Conservation (phyloP, 2,797 vertebrate species). For the Microhierax caerulescens region DNA sequence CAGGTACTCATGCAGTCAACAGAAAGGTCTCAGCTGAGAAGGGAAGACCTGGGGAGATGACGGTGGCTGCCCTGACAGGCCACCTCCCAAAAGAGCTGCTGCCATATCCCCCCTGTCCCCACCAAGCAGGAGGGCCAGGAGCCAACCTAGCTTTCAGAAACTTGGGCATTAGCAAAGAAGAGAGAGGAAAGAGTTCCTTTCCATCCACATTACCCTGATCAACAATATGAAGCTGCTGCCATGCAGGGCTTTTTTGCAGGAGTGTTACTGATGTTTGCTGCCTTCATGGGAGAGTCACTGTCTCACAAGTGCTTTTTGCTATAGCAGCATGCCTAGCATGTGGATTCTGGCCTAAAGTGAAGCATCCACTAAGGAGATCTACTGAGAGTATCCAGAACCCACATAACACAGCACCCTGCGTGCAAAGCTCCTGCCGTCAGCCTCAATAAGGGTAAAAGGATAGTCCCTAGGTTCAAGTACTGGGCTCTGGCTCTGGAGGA, state of each 20-base stretch:
- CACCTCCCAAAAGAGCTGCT: background rate
- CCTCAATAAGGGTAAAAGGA: background rate
- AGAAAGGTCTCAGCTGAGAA: background rate
- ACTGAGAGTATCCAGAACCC: background rate
- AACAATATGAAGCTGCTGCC: background rate
- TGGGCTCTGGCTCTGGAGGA: background rate
- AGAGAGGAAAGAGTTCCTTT: background rate
- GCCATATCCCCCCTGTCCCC: background rate
- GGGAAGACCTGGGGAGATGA: background rate
- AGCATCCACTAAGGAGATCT: background rate
- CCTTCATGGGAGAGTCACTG: background rate
- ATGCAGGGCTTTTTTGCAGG: background rate
- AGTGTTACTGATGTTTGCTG: background rate
- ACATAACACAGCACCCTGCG: background rate
- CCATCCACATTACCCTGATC: background rate
- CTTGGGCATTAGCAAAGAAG: background rate
- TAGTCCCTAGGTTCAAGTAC: background rate
- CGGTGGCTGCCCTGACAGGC: background rate
- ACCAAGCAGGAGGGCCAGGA: background rate
- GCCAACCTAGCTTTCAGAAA: background rate
- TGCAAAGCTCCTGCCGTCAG: too few relatives aligned
- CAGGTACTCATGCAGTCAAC: background rate
- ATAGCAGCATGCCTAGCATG: background rate
- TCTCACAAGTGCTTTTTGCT: background rate
- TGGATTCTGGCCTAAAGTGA: background rate